Base-by-base conservation (phyloP, 2,797 vertebrate genomes). In the Sebastes steindachneri region DNA sequence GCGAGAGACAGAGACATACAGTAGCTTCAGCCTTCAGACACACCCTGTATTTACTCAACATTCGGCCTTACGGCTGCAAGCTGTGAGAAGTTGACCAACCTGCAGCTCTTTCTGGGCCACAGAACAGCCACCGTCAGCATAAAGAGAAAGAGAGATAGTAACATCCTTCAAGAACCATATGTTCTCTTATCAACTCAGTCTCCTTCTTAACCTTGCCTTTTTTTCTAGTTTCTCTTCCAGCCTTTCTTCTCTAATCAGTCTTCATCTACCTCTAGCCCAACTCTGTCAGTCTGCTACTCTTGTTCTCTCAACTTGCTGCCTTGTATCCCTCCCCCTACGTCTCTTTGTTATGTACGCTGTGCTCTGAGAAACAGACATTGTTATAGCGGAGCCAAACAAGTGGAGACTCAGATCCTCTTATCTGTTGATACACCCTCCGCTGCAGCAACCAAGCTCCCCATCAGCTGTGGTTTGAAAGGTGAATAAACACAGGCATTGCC, bases 31-130 rank as follows among this genome's bases (percentile, higher is more conserved):
- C 68, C 57, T 70, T 86, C 33, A 69, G 93, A 93, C 90, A 94
- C 93, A 90, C 91, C 91, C 93, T 90, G 78, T 83, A 78, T 89
- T 92, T 90, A 93, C 82, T 84, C 85, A 77, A 76, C 82, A 74
- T 80, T 81, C 85, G 83, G 84, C 60, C 58, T 58, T 17, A 66
- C 11, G 5, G 89, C 68, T 66, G 75, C 19, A 51, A 73, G 71
- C 68, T 70, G 81, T n/a, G 64, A 70, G 76, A 82, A 75, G 80
- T 10, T 66, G 58, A 87, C 68, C 77, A 81, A 75, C 75, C 69
- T 79, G 80, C 80, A 85, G 73, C 75, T 76, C 54, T 51, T 71
- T 77, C 67, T 79, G 74, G 83, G 70, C 73, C 68, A 33, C 1
- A 86, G 48, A 79, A 84, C 68, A 83, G 26, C 2, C 6, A 86